Percentiles rank a stretch among this genome's conserved stretches.
Conservation (phyloP, 2,797 vertebrate genomes). For the Gila robusta region DNA sequence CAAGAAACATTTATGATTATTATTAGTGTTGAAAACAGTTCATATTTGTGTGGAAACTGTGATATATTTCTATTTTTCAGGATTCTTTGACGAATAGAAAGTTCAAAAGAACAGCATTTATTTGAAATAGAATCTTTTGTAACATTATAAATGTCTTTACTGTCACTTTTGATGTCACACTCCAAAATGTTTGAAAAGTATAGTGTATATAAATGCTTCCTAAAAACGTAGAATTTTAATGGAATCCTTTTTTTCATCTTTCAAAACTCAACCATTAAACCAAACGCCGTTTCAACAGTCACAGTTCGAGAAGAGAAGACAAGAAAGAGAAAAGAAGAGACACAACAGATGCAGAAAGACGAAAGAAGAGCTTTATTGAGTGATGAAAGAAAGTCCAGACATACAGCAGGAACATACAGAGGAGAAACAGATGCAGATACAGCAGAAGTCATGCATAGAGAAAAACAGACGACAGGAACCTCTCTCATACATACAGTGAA, state of each 20-base stretch:
- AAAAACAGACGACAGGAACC: background rate
- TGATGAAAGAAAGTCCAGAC: slow-evolving; percentile 11
- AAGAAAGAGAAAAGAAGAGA: background rate
- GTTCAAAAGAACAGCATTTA: background rate
- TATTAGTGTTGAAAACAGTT: too few relatives aligned
- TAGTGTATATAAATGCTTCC: background rate
- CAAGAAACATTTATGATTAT: background rate
- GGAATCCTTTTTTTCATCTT: background rate
- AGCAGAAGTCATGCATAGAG: background rate
- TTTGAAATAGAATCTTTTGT: background rate
- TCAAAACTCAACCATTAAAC: background rate
- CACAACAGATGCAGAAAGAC: slow-evolving; percentile 24
- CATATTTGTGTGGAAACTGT: too few relatives aligned
- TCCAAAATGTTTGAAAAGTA: background rate
- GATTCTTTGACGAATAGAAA: background rate
- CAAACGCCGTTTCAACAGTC: background rate
- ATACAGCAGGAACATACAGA: slow-evolving; percentile 25
- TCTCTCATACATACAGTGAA: background rate
- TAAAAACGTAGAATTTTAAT: background rate
- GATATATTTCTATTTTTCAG: background rate
- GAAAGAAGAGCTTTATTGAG: slow-evolving; percentile 52
- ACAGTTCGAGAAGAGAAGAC: background rate
- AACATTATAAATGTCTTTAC: background rate
- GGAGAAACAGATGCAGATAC: slow-evolving; percentile 7
- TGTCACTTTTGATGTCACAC: background rate